Evolutionary conservation across 2,888 invertebrate species (phyloP).

Genomic region (Acanthacorydalis orientalis): DNA sequence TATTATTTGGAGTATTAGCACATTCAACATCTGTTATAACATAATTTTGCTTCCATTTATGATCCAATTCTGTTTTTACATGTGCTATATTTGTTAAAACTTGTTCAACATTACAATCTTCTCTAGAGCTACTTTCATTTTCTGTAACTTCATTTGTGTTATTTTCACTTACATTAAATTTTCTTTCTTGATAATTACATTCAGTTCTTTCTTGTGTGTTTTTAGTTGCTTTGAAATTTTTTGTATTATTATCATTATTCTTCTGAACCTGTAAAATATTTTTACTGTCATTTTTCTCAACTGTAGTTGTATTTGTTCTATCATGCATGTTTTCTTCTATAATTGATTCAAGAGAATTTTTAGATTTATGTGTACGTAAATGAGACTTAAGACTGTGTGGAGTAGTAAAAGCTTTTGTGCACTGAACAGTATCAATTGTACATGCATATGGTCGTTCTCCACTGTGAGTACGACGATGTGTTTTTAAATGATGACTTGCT

Average conservation of each 20-base stretch:
- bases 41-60: too few species aligned
- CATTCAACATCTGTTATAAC: too few species aligned
- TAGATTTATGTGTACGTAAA: constrained; percentile 49
- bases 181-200: neutral
- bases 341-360: neutral
- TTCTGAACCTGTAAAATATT: too few species aligned
- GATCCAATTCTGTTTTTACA: too few species aligned
- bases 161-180: neutral
- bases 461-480: constrained; percentile 65
- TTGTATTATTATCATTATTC: neutral
- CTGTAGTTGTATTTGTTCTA: too few species aligned
- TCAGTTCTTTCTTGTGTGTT: neutral
- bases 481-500: constrained; percentile 86
- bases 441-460: constrained; percentile 70
- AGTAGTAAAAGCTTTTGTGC: constrained; percentile 65
- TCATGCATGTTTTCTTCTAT: neutral
- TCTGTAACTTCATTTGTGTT: neutral
- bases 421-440: constrained; percentile 38
- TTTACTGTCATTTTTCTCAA: too few species aligned
- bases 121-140: neutral
- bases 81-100: too few species aligned
- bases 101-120: too few species aligned
- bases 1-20: too few species aligned
- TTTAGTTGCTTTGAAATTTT: neutral
- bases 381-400: constrained; percentile 73